Evolutionary conservation across 2,888 invertebrate genomes (phyloP).

Genomic region (Tholera decimalis): DNA sequence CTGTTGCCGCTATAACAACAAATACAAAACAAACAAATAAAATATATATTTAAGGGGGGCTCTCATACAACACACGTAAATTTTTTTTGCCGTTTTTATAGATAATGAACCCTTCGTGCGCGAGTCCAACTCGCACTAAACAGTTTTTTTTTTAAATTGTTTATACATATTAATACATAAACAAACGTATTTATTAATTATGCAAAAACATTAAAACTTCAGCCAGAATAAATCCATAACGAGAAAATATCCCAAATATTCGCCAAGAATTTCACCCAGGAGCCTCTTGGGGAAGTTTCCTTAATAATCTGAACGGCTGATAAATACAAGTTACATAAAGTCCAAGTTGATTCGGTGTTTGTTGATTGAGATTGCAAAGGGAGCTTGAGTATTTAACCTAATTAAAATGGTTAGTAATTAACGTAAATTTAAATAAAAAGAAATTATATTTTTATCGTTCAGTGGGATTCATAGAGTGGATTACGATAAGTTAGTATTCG

Average conservation of each 20-base stretch:
- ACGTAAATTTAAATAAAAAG: not conserved
- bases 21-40: too few relatives aligned
- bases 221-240: slow-evolving; percentile 29
- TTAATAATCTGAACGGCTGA: slow-evolving; percentile 51
- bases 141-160: too few relatives aligned
- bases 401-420: slow-evolving; percentile 9
- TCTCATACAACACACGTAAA: too few relatives aligned
- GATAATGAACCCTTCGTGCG: too few relatives aligned
- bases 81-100: too few relatives aligned
- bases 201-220: slow-evolving; percentile 44
- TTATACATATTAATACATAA: too few relatives aligned
- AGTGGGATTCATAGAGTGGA: too few relatives aligned
- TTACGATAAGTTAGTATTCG: too few relatives aligned
- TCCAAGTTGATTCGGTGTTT: slow-evolving; percentile 42
- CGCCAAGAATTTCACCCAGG: slow-evolving; percentile 36
- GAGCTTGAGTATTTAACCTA: slow-evolving; percentile 14
- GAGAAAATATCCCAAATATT: slow-evolving; percentile 44
- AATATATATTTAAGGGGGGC: too few relatives aligned
- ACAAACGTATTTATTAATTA: slow-evolving; percentile 39
- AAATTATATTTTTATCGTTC: too few relatives aligned
- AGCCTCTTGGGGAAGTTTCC: slow-evolving; percentile 36
- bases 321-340: slow-evolving; percentile 50
- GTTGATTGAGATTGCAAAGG: slow-evolving; percentile 33
- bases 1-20: too few relatives aligned
- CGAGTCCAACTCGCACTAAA: too few relatives aligned